phyloP scores from a whole-genome alignment of 2,113 vertebrate species.

The Dissostichus mawsoni region DNA sequence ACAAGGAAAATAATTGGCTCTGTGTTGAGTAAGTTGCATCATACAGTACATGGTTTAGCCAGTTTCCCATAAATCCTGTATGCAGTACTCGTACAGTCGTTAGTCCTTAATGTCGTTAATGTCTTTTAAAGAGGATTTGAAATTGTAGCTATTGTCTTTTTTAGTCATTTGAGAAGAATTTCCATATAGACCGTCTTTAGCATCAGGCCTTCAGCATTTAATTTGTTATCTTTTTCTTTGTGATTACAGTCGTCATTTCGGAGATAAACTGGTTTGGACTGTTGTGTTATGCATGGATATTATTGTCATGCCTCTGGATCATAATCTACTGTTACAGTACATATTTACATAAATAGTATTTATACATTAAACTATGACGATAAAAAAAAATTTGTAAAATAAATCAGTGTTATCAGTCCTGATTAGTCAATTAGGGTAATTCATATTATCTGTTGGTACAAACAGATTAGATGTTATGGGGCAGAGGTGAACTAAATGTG shows the following conservation, averaged over 20 bases:
- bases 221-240: neutral
- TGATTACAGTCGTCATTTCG: neutral
- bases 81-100: neutral
- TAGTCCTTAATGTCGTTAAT: neutral
- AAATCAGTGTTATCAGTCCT: neutral
- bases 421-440: conserved; percentile 14
- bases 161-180: neutral
- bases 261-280: neutral
- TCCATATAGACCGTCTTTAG: neutral
- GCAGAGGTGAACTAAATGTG: neutral
- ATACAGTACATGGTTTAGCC: neutral
- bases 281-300: neutral
- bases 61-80: conserved; percentile 8
- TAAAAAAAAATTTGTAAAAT: neutral
- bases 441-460: conserved; percentile 1
- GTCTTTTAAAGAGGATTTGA: neutral
- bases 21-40: neutral
- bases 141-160: neutral
- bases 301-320: conserved; percentile 4
- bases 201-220: neutral
- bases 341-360: neutral
- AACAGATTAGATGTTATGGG: conserved; percentile 4
- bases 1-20: neutral
- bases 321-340: neutral
- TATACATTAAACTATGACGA: neutral